Evolutionary conservation across 2,113 vertebrate species (phyloP).

Genomic region (Ceyx melanurus): DNA sequence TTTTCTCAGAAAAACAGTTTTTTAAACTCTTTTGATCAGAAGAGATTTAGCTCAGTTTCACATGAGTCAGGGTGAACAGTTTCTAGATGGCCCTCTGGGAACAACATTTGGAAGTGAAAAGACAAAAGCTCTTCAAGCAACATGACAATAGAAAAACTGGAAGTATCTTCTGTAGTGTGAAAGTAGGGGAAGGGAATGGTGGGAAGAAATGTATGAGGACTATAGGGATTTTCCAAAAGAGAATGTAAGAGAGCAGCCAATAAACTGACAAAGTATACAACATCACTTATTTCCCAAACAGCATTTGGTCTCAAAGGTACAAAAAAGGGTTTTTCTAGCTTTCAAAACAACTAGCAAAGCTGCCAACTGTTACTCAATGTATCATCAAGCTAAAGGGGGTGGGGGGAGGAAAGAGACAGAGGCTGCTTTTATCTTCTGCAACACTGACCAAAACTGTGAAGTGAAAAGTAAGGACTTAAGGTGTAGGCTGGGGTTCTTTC

Average conservation of each 20-base stretch:
- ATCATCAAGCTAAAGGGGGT: background rate
- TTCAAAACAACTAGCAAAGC: constrained; percentile 54
- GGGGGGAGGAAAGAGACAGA: background rate
- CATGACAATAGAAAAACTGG: constrained; percentile 4
- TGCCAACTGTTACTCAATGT: constrained; percentile 57
- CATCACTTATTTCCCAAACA: constrained; percentile 45
- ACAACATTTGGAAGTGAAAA: constrained; percentile 34
- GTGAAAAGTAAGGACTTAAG: background rate
- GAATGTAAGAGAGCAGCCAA: constrained; percentile 28
- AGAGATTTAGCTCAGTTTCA: constrained; percentile 52
- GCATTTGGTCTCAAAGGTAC: constrained; percentile 33
- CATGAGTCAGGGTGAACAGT: constrained; percentile 55
- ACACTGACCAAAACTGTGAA: background rate
- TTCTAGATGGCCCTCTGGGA: constrained; percentile 46
- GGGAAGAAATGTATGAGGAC: constrained; percentile 6
- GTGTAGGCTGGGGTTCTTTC: background rate
- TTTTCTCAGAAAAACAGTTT: constrained; percentile 66
- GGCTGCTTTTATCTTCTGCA: background rate
- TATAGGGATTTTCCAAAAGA: constrained; percentile 25
- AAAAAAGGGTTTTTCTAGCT: constrained; percentile 42
- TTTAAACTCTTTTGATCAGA: constrained; percentile 50
- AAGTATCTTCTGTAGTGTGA: background rate
- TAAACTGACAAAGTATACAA: constrained; percentile 34
- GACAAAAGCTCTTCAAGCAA: constrained; percentile 22
- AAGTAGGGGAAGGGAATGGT: background rate